Percentiles rank a stretch among this genome's conserved stretches.
phyloP scores from a whole-genome alignment of 2,113 vertebrate genomes.

The Reinhardtius hippoglossoides region DNA sequence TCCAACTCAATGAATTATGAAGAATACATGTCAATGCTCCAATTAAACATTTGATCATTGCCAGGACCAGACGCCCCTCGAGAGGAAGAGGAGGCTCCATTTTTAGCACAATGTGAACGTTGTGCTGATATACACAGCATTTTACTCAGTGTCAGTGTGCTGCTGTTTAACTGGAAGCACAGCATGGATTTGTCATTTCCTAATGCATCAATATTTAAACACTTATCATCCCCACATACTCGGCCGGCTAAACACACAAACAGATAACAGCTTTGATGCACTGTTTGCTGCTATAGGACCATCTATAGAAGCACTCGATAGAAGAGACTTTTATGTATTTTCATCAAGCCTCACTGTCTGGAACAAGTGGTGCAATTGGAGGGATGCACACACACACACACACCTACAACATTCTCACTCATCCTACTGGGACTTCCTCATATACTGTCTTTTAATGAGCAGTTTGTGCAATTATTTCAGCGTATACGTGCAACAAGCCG shows the following conservation, averaged over 20 bases:
- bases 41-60: constrained; percentile 22
- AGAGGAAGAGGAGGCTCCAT: constrained; percentile 1
- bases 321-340: constrained; percentile 8
- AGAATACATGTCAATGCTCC: constrained; percentile 5
- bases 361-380: neutral
- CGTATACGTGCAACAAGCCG: constrained; percentile 1
- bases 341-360: neutral
- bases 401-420: neutral
- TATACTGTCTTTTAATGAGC: constrained; percentile 6
- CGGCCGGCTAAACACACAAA: constrained; percentile 15
- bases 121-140: neutral
- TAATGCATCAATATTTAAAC: constrained; percentile 27
- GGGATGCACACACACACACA: neutral
- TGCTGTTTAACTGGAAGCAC: constrained; percentile 10
- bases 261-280: constrained; percentile 43
- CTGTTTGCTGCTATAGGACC: constrained; percentile 13
- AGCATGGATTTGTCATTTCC: constrained; percentile 2
- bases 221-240: neutral
- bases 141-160: neutral
- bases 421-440: neutral
- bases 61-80: neutral
- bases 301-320: neutral
- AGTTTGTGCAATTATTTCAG: constrained; percentile 30
- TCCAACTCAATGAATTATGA: constrained; percentile 26
- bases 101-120: neutral